phyloP scores from a whole-genome alignment of 2,797 vertebrate species.

The Calcarius lapponicus region DNA sequence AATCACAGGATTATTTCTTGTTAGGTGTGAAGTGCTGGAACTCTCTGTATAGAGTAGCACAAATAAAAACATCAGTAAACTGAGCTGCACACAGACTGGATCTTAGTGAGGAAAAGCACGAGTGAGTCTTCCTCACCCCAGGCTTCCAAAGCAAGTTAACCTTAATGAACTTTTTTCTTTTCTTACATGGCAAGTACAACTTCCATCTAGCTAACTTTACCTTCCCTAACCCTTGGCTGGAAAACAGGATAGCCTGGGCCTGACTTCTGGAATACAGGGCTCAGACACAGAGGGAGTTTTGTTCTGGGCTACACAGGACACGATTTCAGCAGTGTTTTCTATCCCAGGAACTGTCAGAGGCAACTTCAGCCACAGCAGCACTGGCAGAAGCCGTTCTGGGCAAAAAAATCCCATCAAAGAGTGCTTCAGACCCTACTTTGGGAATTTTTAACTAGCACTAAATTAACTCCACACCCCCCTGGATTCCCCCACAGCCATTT shows the following conservation, averaged over 20 bases:
- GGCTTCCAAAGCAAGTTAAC: background rate
- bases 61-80: background rate
- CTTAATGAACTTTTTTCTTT: background rate
- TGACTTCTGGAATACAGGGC: background rate
- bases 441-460: background rate
- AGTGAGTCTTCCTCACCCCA: background rate
- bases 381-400: background rate
- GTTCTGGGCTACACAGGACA: background rate
- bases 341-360: background rate
- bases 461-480: fast-evolving
- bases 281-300: background rate
- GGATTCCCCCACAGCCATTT: fast-evolving
- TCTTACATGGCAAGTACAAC: background rate
- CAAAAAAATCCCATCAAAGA: background rate
- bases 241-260: background rate
- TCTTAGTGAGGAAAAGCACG: background rate
- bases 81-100: background rate
- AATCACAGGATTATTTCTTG: background rate
- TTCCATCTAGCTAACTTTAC: background rate
- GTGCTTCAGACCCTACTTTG: background rate
- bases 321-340: background rate
- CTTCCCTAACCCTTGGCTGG: background rate
- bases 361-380: background rate
- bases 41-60: background rate
- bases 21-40: background rate